Evolutionary conservation across 2,113 vertebrate genomes (phyloP).

Genomic region (Vombatus ursinus): DNA sequence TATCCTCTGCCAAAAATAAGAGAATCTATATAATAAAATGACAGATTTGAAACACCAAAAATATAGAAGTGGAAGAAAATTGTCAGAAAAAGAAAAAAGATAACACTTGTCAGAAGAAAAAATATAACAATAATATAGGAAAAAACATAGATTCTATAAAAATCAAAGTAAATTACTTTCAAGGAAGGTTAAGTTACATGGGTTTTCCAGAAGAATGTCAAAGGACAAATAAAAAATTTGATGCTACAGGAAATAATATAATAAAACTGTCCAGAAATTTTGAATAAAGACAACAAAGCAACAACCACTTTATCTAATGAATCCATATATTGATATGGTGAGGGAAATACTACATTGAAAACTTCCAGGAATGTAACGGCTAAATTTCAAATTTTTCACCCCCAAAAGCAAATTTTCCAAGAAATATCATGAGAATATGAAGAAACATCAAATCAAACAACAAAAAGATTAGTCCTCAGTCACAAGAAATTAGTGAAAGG

Average conservation of each 20-base stretch:
- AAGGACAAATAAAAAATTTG: background rate
- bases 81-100: background rate
- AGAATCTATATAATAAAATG: background rate
- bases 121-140: background rate
- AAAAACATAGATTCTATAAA: background rate
- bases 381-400: background rate
- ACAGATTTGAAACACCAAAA: background rate
- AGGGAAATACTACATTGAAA: background rate
- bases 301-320: background rate
- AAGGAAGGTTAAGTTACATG: background rate
- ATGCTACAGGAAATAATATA: background rate
- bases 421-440: background rate
- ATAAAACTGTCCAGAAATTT: background rate
- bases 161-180: background rate
- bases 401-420: background rate
- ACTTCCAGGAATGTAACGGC: background rate
- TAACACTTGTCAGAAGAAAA: background rate
- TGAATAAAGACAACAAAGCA: background rate
- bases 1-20: background rate
- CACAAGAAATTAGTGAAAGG: background rate
- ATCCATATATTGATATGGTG: background rate
- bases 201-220: background rate
- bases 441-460: background rate
- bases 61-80: background rate
- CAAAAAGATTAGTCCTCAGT: background rate